These are phyloP conservation scores for Gambusia affinis DNA, from an alignment of 2,113 vertebrate genomes.

Conservation along the genomic window DNA sequence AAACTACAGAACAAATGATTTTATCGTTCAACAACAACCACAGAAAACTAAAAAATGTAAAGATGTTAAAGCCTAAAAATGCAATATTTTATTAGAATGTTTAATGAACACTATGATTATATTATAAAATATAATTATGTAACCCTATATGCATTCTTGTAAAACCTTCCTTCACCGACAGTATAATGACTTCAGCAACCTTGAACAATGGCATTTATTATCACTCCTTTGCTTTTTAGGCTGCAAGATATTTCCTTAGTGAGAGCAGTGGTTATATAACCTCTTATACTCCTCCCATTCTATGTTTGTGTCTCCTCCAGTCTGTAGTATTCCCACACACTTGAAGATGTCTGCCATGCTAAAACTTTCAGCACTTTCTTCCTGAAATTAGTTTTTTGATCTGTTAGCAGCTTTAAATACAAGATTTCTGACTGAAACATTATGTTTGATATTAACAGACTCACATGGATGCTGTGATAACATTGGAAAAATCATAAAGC, in stretches of 20 bases:
- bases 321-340: conserved; percentile 28
- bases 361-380: conserved; percentile 19
- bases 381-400: conserved; percentile 23
- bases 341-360: conserved; percentile 34
- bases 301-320: conserved; percentile 39
- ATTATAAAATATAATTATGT: not conserved
- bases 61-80: not conserved
- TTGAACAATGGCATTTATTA: conserved; percentile 57
- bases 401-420: conserved; percentile 31
- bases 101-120: too few species aligned
- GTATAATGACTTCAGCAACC: conserved; percentile 27
- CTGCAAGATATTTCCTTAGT: conserved; percentile 44
- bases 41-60: not conserved
- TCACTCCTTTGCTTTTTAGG: conserved; percentile 38
- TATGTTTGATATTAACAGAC: conserved; percentile 32
- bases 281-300: conserved; percentile 41
- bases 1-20: not conserved
- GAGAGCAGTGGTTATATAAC: conserved; percentile 58
- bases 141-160: conserved; percentile 17
- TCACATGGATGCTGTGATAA: conserved; percentile 15
- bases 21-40: not conserved
- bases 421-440: conserved; percentile 40
- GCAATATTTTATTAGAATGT: too few species aligned
- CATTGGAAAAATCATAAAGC: conserved; percentile 21
- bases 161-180: conserved; percentile 25